Conservation (phyloP, 2,797 vertebrate species). For the Bufotes viridis region DNA sequence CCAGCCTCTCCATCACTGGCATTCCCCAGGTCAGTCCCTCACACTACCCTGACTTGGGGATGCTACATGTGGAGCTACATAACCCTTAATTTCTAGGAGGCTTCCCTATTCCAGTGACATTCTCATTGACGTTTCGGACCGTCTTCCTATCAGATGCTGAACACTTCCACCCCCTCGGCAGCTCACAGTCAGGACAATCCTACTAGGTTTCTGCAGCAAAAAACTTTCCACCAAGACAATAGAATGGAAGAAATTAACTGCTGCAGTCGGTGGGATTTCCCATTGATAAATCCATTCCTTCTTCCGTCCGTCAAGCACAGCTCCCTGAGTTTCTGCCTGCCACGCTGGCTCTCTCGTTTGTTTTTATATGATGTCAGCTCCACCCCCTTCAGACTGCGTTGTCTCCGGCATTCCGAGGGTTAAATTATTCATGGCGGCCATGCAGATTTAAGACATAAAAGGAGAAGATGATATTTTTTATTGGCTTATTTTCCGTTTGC, state of each 20-base stretch:
- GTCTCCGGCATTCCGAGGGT: constrained; percentile 9
- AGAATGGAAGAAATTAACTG: neutral
- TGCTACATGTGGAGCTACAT: neutral
- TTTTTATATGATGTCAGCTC: neutral
- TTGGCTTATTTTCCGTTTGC: constrained; percentile 24
- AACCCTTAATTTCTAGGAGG: neutral
- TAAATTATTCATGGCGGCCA: constrained; percentile 41
- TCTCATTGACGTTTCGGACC: neutral
- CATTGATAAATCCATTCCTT: constrained; percentile 4
- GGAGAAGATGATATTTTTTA: constrained; percentile 19
- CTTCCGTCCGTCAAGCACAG: neutral
- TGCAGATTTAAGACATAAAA: constrained; percentile 32
- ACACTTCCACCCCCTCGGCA: neutral
- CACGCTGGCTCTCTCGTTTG: neutral
- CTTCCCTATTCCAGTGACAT: neutral
- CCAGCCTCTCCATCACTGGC: too few relatives aligned
- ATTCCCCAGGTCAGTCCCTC: too few relatives aligned
- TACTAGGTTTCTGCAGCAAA: neutral
- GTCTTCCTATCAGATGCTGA: neutral
- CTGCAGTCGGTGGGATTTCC: neutral
- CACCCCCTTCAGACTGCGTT: neutral
- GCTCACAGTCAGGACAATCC: constrained; percentile 1
- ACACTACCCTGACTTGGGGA: too few relatives aligned
- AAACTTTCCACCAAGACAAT: neutral
- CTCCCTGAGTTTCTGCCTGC: neutral